These are phyloP conservation scores for Aricia agestis DNA, from an alignment of 1,140 invertebrate species.

Conservation along the genomic window DNA sequence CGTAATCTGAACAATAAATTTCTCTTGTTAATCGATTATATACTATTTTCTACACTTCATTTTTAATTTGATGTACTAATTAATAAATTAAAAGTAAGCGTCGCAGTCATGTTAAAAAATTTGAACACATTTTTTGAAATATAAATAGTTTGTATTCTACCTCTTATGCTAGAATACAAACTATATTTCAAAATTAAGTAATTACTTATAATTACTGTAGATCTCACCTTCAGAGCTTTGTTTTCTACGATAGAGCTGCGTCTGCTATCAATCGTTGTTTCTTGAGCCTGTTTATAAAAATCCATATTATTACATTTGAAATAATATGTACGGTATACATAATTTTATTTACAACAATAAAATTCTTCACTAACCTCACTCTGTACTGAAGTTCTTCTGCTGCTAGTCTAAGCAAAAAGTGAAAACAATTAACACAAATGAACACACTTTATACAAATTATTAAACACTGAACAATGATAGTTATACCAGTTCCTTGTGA, in stretches of 20 bases:
- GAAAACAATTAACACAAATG: conserved; percentile 12
- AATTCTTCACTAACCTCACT: conserved; percentile 48
- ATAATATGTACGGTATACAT: neutral
- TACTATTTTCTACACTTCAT: neutral
- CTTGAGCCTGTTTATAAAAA: conserved; percentile 50
- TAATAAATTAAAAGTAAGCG: neutral
- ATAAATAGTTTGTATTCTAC: too few species aligned
- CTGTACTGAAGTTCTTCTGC: conserved; percentile 52
- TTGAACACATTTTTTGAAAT: too few species aligned
- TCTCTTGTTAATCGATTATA: neutral
- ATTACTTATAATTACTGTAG: too few species aligned
- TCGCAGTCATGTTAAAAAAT: too few species aligned
- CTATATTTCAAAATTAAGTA: too few species aligned
- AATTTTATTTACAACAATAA: neutral
- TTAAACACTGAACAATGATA: neutral
- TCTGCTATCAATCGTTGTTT: conserved; percentile 78
- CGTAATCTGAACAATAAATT: conserved; percentile 44
- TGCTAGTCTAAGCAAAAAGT: conserved; percentile 52
- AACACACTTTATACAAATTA: conserved; percentile 9
- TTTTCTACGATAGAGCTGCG: conserved; percentile 80
- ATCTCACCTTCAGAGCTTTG: conserved; percentile 76
- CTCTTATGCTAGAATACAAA: too few species aligned
- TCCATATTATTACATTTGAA: neutral
- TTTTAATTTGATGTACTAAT: neutral
- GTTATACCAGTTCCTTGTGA: neutral